Conservation (phyloP, 2,113 vertebrate species). For the Manacus vitellinus region DNA sequence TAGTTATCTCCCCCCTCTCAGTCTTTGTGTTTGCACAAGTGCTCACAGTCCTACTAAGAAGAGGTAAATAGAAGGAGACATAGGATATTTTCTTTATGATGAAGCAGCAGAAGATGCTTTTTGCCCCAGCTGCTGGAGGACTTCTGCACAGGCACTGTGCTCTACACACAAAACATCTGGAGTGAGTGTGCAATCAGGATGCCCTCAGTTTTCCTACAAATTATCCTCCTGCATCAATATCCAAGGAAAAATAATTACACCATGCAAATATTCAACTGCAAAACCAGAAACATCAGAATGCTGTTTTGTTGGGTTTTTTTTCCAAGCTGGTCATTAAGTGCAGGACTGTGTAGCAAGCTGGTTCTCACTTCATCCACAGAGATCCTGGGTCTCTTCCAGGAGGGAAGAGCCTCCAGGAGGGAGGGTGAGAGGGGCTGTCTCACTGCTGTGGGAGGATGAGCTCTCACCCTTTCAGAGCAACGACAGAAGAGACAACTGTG, state of each 20-base stretch:
- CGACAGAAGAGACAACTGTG: neutral
- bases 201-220: neutral
- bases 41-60: neutral
- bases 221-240: neutral
- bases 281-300: neutral
- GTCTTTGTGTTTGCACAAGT: neutral
- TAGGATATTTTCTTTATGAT: neutral
- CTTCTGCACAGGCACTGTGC: neutral
- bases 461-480: neutral
- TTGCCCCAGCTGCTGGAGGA: neutral
- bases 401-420: neutral
- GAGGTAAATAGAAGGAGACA: neutral
- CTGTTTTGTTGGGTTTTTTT: neutral
- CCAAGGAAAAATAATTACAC: neutral
- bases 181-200: neutral
- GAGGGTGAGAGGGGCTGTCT: neutral
- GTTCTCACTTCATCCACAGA: neutral
- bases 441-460: neutral
- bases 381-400: accelerated
- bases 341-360: neutral
- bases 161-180: neutral
- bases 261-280: neutral
- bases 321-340: neutral
- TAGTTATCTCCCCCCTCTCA: neutral
- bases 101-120: neutral